Evolutionary conservation across 2,113 vertebrate genomes (phyloP), one percentile per base, ranked within the genome.

Genomic region (Pantherophis guttatus): DNA sequence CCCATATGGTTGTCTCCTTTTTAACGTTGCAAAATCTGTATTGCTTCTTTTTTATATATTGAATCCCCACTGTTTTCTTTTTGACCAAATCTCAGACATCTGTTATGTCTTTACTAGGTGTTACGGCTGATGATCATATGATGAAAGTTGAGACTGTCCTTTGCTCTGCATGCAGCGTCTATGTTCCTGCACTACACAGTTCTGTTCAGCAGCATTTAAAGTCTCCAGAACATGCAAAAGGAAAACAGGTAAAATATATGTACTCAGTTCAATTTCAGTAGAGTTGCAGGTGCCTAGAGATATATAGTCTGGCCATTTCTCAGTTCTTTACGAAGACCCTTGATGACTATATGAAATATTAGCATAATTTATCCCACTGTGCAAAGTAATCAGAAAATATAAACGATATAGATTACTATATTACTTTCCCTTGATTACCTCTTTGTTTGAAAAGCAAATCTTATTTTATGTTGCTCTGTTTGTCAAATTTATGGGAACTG

Each of bases 111-210:
- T 95, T 96, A 94, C 17, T 93, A 98, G 98, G 98, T 53, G 98
- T 98, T 91, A 98, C 97, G 1, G 97, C 98, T 87, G 98, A 98
- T 94, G 98, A 98, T 92, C 98, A 98, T 90, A 98, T 99, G 98
- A 98, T 98, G 97, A 98, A 98, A 96, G 98, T 99, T 44, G 98
- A 98, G 97, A 98, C 98, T 93, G 98, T 98, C 94, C 98, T 98
- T 91, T 99, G 98, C 96, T 97, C 97, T 94, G 98, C 98, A 53
- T 99, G 98, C 93, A 98, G 98, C 89, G 97, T 98, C 11, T 98
- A 99, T 94, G 98, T 98, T 93, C 98, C 98, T 93, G 98, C 98
- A 15, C 94, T 98, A n/a, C 97, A 98, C 87, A 98, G 98, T 95
- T 98, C 98, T 88, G 98, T 98, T 90, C 98, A 98, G 92, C 98